Percentiles rank a stretch among this genome's conserved stretches.
Conservation (phyloP, 2,797 vertebrate species). For the Paedocypris micromegethes region DNA sequence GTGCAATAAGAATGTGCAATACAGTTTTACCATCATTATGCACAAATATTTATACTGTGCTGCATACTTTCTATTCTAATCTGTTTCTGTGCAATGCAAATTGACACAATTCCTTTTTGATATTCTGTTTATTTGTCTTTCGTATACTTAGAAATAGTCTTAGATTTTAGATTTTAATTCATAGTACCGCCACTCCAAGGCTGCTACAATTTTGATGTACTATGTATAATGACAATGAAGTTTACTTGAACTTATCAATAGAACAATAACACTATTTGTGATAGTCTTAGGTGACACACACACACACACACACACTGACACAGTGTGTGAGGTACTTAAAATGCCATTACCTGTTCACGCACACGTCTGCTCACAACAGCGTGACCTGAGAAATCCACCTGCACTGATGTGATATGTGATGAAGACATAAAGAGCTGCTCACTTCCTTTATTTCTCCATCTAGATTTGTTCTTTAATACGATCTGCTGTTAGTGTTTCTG, state of each 20-base stretch:
- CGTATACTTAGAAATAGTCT: too few relatives aligned
- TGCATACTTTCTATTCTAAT: too few relatives aligned
- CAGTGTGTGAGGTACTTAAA: conserved; percentile 39
- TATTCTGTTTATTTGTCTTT: too few relatives aligned
- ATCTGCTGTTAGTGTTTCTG: conserved; percentile 6
- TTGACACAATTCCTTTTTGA: too few relatives aligned
- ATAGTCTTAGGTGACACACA: conserved; percentile 53
- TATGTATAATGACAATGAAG: too few relatives aligned
- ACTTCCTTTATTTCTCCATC: conserved; percentile 22
- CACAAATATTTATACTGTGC: too few relatives aligned
- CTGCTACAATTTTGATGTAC: too few relatives aligned
- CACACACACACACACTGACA: conserved; percentile 51
- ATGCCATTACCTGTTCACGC: conserved; percentile 24
- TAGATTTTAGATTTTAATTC: too few relatives aligned
- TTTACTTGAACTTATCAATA: not conserved
- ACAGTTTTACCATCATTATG: too few relatives aligned
- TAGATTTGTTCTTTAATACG: conserved; percentile 13
- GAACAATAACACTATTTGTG: not conserved
- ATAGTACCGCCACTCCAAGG: too few relatives aligned
- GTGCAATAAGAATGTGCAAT: too few relatives aligned
- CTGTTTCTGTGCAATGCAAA: too few relatives aligned
- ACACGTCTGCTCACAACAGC: conserved; percentile 14
- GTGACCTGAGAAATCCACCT: conserved; percentile 26
- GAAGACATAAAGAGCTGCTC: conserved; percentile 20
- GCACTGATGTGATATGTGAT: conserved; percentile 20